These are phyloP conservation scores for Strix uralensis DNA, from an alignment of 2,113 vertebrate genomes.

Conservation along the genomic window DNA sequence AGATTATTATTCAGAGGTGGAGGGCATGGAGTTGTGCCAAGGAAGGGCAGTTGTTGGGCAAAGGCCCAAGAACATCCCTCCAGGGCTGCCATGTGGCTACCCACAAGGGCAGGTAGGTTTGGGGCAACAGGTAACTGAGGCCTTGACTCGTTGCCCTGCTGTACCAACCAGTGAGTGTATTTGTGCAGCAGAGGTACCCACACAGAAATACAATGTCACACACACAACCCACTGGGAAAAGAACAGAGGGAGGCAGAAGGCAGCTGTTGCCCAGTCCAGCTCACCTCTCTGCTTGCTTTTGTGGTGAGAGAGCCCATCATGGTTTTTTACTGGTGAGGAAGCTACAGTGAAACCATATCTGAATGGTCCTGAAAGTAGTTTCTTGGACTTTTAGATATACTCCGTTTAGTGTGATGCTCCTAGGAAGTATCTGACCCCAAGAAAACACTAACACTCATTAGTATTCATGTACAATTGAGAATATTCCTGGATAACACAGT, in stretches of 20 bases:
- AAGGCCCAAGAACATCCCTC: not conserved
- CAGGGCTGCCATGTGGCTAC: not conserved
- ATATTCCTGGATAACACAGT: not conserved
- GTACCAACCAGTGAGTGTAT: rapidly evolving
- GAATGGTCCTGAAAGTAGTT: not conserved
- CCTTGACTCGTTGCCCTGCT: not conserved
- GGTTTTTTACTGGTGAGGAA: not conserved
- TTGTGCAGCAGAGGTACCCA: not conserved
- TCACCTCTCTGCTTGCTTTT: not conserved
- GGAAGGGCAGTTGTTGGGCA: not conserved
- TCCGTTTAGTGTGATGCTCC: not conserved
- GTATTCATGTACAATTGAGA: not conserved
- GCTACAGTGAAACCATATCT: not conserved
- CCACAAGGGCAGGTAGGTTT: rapidly evolving
- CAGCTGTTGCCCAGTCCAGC: not conserved
- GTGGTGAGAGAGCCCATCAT: not conserved
- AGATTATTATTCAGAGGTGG: not conserved
- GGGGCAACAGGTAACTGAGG: not conserved
- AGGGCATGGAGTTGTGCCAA: not conserved
- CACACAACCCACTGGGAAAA: not conserved
- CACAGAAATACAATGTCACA: not conserved
- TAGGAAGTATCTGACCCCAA: not conserved
- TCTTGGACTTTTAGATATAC: not conserved
- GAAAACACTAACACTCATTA: not conserved
- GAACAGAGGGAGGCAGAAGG: not conserved